phyloP scores from a whole-genome alignment of 2,797 vertebrate species.

The Sebastes baramenuke region DNA sequence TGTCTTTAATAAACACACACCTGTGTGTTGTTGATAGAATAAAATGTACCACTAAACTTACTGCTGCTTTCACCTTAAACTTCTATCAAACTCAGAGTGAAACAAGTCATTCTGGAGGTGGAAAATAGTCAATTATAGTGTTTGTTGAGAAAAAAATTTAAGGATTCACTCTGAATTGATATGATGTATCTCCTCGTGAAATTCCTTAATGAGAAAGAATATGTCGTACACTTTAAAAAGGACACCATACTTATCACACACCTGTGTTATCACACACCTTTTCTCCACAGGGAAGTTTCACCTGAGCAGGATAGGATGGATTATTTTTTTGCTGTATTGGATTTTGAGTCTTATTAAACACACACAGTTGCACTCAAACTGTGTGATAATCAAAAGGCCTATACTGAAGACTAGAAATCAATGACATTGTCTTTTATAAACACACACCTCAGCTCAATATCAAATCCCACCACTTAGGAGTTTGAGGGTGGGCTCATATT shows the following conservation, averaged over 20 bases:
- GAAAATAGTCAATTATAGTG: neutral
- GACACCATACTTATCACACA: neutral
- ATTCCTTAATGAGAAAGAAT: neutral
- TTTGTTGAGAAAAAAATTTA: neutral
- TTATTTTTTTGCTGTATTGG: too few species aligned
- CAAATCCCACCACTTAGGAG: slow-evolving; percentile 11
- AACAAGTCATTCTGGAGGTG: neutral
- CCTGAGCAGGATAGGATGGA: too few species aligned
- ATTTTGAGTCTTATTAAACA: too few species aligned
- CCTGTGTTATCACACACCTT: neutral
- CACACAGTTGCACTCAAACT: too few species aligned
- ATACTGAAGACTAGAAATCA: too few species aligned
- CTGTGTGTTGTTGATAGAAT: neutral
- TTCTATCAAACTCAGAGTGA: neutral
- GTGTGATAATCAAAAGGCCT: too few species aligned
- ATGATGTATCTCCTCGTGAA: neutral
- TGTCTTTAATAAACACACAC: neutral
- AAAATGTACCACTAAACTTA: neutral
- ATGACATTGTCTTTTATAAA: too few species aligned
- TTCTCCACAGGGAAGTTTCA: too few species aligned
- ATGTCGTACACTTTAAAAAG: neutral
- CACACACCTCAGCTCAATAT: neutral
- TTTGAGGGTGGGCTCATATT: slow-evolving; percentile 3
- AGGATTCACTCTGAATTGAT: neutral
- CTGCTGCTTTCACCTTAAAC: neutral